phyloP scores from a whole-genome alignment of 2,888 invertebrate species.

The Tortricodes alternella region DNA sequence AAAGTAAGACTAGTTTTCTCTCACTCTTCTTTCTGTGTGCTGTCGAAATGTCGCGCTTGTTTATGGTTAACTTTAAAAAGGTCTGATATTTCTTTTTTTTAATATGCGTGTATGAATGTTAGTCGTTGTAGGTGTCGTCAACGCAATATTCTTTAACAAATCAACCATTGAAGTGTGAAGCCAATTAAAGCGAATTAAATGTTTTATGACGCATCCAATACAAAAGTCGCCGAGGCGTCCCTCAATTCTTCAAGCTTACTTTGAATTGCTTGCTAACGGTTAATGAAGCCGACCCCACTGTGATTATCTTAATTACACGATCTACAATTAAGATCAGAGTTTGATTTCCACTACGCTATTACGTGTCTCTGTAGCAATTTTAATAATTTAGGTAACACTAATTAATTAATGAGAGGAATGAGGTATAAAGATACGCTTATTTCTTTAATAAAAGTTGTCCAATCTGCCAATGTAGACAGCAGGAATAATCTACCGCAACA shows the following conservation, averaged over 20 bases:
- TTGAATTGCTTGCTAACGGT: slow-evolving; percentile 31
- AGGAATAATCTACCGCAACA: slow-evolving; percentile 44
- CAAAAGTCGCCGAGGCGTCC: slow-evolving; percentile 14
- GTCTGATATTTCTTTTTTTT: no score
- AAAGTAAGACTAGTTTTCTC: no score
- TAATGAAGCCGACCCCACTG: slow-evolving; percentile 32
- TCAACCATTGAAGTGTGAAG: slow-evolving; percentile 25
- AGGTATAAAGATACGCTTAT: not conserved
- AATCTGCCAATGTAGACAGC: slow-evolving; percentile 5
- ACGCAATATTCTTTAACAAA: no score
- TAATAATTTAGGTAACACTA: not conserved
- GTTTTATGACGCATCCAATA: slow-evolving; percentile 21
- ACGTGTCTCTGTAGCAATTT: not conserved
- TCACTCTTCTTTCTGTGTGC: no score
- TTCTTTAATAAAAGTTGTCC: not conserved
- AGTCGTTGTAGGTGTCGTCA: no score
- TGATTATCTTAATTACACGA: slow-evolving; percentile 50
- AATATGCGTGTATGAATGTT: no score
- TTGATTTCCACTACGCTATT: slow-evolving; percentile 21
- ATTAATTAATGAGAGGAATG: not conserved
- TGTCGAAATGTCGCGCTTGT: no score
- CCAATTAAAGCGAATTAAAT: slow-evolving; percentile 2
- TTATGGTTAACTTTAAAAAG: no score
- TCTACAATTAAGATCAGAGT: slow-evolving; percentile 41
- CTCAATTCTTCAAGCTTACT: slow-evolving; percentile 15